Evolutionary conservation across 2,888 invertebrate species (phyloP).

Genomic region (Drosophila neonasuta): DNA sequence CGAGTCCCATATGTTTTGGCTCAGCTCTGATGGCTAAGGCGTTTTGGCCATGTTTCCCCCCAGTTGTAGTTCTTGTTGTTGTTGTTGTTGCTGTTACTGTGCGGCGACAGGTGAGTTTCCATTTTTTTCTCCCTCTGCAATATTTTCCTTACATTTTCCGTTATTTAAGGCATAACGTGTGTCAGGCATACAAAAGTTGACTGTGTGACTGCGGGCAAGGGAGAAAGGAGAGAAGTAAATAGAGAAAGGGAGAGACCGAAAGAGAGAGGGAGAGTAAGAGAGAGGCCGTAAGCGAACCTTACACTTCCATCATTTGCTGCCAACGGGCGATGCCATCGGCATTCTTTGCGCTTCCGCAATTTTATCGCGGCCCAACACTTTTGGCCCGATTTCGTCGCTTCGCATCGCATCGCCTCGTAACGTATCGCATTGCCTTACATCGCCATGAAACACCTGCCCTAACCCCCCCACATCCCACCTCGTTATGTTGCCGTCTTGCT

Average conservation of each 20-base stretch:
- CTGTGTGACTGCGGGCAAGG: conserved; percentile 20
- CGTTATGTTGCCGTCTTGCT: conserved; percentile 35
- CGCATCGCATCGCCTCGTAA: conserved; percentile 4
- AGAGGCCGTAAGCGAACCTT: neutral
- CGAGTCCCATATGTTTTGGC: conserved; percentile 36
- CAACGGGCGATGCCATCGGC: conserved; percentile 61
- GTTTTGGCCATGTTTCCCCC: conserved; percentile 44
- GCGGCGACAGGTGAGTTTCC: conserved; percentile 69
- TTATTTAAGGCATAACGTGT: conserved; percentile 57
- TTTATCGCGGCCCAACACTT: conserved; percentile 70
- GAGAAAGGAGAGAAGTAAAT: neutral
- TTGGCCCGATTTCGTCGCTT: conserved; percentile 26
- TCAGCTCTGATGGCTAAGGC: conserved; percentile 47
- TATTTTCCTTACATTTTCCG: conserved; percentile 31
- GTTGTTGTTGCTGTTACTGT: conserved; percentile 31
- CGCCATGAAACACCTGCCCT: no score
- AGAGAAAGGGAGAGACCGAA: no score
- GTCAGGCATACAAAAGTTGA: conserved; percentile 61
- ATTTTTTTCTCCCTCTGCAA: conserved; percentile 31
- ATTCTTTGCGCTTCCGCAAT: conserved; percentile 73
- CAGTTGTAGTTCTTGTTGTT: neutral
- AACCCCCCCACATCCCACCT: conserved; percentile 13
- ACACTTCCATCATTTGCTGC: conserved; percentile 40
- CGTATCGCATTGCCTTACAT: conserved; percentile 3
- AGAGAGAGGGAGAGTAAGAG: neutral